phyloP scores from a whole-genome alignment of 2,888 invertebrate species.

The Torymus tubicola region DNA sequence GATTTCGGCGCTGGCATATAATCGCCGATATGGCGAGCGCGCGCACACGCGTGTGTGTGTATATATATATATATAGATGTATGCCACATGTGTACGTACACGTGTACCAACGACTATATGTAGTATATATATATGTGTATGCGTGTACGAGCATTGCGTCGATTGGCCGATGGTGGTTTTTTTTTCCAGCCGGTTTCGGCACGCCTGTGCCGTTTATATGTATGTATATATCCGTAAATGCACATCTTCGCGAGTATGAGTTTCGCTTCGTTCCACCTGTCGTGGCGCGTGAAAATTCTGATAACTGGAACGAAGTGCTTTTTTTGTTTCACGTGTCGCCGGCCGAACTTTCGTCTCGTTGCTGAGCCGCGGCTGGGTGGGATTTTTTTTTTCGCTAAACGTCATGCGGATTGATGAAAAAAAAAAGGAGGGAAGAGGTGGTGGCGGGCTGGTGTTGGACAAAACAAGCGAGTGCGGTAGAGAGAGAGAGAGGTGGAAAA shows the following conservation, averaged over 20 bases:
- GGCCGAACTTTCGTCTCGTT: slow-evolving; percentile 1
- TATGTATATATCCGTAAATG: neutral
- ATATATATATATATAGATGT: too few species aligned
- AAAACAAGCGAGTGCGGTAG: too few species aligned
- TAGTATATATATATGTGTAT: too few species aligned
- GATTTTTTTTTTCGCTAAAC: slow-evolving; percentile 24
- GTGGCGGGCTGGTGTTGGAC: too few species aligned
- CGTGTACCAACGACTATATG: neutral
- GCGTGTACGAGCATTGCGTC: slow-evolving; percentile 13
- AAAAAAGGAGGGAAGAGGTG: neutral
- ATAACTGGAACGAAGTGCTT: slow-evolving; percentile 31
- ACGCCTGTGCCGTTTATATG: neutral
- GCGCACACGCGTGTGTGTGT: neutral
- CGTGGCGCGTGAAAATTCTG: slow-evolving; percentile 35
- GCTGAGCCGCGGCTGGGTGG: too few species aligned
- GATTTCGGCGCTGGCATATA: slow-evolving; percentile 73
- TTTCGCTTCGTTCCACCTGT: slow-evolving; percentile 37
- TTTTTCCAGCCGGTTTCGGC: neutral
- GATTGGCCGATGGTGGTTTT: slow-evolving; percentile 13
- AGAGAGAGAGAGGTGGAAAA: too few species aligned
- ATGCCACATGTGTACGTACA: neutral
- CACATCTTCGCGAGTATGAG: slow-evolving; percentile 1
- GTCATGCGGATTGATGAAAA: slow-evolving; percentile 18
- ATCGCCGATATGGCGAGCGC: slow-evolving; percentile 58
- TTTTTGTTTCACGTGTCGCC: slow-evolving; percentile 15